Evolutionary conservation across 1,140 invertebrate genomes (phyloP).

Genomic region (Heliothis subflexa): DNA sequence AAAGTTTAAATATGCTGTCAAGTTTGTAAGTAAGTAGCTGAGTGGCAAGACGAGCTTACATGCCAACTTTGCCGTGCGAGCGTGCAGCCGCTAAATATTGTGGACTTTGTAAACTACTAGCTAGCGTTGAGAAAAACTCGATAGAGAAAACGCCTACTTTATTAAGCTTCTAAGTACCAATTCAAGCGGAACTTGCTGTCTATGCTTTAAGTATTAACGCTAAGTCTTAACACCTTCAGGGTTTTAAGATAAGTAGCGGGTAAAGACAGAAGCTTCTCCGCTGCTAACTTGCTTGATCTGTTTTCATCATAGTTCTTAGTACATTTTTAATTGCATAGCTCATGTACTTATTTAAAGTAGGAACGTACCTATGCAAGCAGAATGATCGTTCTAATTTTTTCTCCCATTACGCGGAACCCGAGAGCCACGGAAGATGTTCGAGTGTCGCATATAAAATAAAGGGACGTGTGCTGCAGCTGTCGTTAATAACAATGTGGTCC

Average conservation of each 20-base stretch:
- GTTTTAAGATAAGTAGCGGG: no score
- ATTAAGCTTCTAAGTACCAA: constrained; percentile 3
- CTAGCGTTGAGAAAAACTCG: background rate
- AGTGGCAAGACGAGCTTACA: background rate
- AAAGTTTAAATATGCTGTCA: background rate
- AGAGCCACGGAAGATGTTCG: background rate
- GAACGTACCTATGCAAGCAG: background rate
- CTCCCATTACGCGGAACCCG: constrained; percentile 8
- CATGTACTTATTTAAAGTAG: background rate
- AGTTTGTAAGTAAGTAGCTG: constrained; percentile 9
- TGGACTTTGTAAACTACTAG: background rate
- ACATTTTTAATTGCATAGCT: no score
- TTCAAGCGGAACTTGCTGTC: background rate
- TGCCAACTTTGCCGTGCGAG: background rate
- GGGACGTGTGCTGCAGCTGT: constrained; percentile 72
- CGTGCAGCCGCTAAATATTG: background rate
- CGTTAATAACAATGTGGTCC: constrained; percentile 72
- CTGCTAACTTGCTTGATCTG: no score
- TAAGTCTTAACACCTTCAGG: no score
- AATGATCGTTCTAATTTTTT: background rate
- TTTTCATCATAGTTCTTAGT: no score
- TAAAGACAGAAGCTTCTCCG: no score
- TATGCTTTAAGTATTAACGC: no score
- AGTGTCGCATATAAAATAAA: constrained; percentile 56
- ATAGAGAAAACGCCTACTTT: background rate